Evolutionary conservation across 2,113 vertebrate species (phyloP), one percentile per base, ranked within the genome.

Genomic region (Pelvicachromis taeniatus): DNA sequence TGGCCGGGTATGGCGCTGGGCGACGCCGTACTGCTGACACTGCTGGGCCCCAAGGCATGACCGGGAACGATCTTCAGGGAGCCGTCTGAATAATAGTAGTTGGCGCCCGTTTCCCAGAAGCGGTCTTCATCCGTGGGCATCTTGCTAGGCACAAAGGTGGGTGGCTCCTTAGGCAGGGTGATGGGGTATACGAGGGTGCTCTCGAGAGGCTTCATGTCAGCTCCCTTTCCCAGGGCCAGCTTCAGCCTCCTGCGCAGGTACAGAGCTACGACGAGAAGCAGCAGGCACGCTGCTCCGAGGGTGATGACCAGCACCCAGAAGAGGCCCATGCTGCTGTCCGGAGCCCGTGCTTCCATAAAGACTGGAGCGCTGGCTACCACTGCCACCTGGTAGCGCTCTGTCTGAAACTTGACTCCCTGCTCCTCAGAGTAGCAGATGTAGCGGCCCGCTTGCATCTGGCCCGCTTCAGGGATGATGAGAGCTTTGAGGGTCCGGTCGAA

Each of bases 61-160:
- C 98, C 98, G 1, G 98, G 98, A 63, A 99, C 98, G 11, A 99
- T 99, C 93, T 99, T 99, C 31, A 99, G 96, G 1, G 98, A 99
- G 45, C 98, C 98, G 1, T 99, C 98, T 0, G 98, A 99, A 93
- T 97, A 99, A 94, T 99, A 99, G 85, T 98, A 99, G 80, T 97
- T 98, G 12, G 95, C 96, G 10, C 97, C 96, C 0, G 98, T 97
- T 87, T 99, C 98, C 98, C 98, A 99, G 65, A 99, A 98, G 0
- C 98, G 97, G 0, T 98, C 97, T 78, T 98, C 97, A 0, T 97
- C 95, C 6, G 90, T 93, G 65, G 96, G 94, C 96, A 96, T 96
- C 92, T 96, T 96, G 91, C 97, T 97, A 9, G 98, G 97, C 3
- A 97, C 96, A 7, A 99, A 98, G 2, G 95, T 97, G 19, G 97